Base-by-base conservation (phyloP, 2,797 vertebrate species). In the Characodon lateralis region DNA sequence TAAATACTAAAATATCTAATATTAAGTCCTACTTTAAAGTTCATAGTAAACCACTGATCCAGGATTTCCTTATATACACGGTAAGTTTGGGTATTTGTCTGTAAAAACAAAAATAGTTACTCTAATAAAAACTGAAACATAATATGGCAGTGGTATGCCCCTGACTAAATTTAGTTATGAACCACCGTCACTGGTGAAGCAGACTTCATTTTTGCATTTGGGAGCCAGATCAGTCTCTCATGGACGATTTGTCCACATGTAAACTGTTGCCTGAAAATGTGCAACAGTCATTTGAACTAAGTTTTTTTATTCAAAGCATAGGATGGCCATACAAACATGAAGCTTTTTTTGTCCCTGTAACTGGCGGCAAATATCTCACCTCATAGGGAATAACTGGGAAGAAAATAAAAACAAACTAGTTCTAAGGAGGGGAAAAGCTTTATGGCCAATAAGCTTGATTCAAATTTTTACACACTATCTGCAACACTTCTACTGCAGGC, bases 21-120 rank as follows among this genome's bases (percentile, higher is more conserved):
- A 31, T 31, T 18, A 61, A 61, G 31, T 35, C 31, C 26, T 77
- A 66, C 71, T 53, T 55, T 50, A 28, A 26, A 59, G 24, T 46
- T 66, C 77, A 43, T 59, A 46, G 51, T 68, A 48, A 71, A 78
- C 10, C 71, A 10, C 59, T 80, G 24, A 78, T 78, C 22, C 48
- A 76, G 48, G n/a, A 72, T 61, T 79, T 77, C 55, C 56, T 83
- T 73, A 83, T 71, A 86, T 76, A 16, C 14, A 39, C 75, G 76
- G 89, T 88, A 82, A 8, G 73, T 87, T 87, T 78, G 77, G 74
- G 84, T 84, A 88, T 90, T 91, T 91, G 83, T 85, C 83, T 84
- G 79, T 87, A 90, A 91, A 91, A 89, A 78, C 86, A 83, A 89
- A 93, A 89, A 90, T 93, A 92, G 66, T 84, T 78, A 85, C 85